Evolutionary conservation across 30 jellyfish, hydroid and myxozoan genomes (phyloP), one percentile per base, ranked within the genome.

Genomic region (Hydractinia symbiolongicarpus): DNA sequence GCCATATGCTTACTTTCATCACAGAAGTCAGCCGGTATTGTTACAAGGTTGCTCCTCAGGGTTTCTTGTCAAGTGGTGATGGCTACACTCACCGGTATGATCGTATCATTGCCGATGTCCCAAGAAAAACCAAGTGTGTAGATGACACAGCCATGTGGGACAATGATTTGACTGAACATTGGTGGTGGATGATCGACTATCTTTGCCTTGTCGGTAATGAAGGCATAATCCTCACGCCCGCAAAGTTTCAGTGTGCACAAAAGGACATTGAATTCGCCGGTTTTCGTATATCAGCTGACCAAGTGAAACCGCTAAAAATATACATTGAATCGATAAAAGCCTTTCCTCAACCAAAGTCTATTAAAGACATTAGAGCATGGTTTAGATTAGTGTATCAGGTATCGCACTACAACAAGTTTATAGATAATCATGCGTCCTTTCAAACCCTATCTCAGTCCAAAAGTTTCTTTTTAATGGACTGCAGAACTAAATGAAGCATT

Each of bases 81-180:
- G 87, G 89, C 52, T 81, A 61, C 30, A 68, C 89, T 11, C 80
- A 61, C 49, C 54, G 89, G 49, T 73, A 8, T 54, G 87, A 81
- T 54, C 80, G 55, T 14, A 67, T 81, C 19, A 66, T 81, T 40
- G 17, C 69, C 15, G 69, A 58, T 58, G 69, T 58, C 15, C 69
- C 69, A 30, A 58, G 69, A 58, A 58, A 58, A 58, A 58, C 69
- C 16, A 58, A 58, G 17, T 58, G 69, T 16, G 69, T 58, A 58
- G 69, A 58, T 58, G 69, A 58, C 17, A 58, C 69, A 58, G 69
- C 69, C 17, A 11, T 58, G 69, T 58, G 69, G 69, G 69, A 58
- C 69, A 17, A 1, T 58, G 16, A 58, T 11, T 11, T 58, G 16
- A 58, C 15, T 13, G 69, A 58, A 11, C 69, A 58, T 16, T 58